Base-by-base conservation (phyloP, 2,113 vertebrate species). In the Tachysurus fulvidraco region DNA sequence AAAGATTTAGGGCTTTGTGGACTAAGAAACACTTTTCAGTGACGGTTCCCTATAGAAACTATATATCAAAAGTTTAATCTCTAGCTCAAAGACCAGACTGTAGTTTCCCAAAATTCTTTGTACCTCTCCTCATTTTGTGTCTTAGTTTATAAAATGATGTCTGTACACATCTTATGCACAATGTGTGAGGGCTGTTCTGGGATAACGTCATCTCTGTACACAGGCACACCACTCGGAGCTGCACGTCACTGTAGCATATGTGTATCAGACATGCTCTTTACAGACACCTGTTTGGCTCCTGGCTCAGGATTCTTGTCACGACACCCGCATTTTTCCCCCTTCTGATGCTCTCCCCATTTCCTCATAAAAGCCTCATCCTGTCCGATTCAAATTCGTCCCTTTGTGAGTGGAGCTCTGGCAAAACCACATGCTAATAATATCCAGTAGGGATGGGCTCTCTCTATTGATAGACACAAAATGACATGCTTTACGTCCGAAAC, bases 341-440 rank as follows among this genome's bases (percentile, higher is more conserved):
- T 85, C 86, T 76, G 71, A 85, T 62, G 60, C 69, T 12, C 67
- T 55, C 52, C 85, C 76, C 36, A 82, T 87, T 79, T 89, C 86
- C 86, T 88, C 81, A 87, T 76, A 80, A 89, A 88, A 83, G 86
- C 86, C 85, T 88, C 82, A 86, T 83, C 87, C 84, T 80, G 84
- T 86, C 74, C 65, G 46, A 85, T 80, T 89, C 84, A 83, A 74
- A 83, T 89, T 52, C 62, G 5, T 60, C 59, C 84, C 81, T 89
- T 89, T 86, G 89, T n/a, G 78, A 76, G 62, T 55, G 65, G 57
- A 88, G 83, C 71, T 64, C 77, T 57, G 50, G 78, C 78, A 74
- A 81, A 73, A 74, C 82, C 44, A 76, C 67, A 82, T 88, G 83
- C 67, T 85, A 87, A 87, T 83, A 87, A 83, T 87, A 83, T 64